Conservation (phyloP, 1,140 invertebrate genomes). For the Apis laboriosa region DNA sequence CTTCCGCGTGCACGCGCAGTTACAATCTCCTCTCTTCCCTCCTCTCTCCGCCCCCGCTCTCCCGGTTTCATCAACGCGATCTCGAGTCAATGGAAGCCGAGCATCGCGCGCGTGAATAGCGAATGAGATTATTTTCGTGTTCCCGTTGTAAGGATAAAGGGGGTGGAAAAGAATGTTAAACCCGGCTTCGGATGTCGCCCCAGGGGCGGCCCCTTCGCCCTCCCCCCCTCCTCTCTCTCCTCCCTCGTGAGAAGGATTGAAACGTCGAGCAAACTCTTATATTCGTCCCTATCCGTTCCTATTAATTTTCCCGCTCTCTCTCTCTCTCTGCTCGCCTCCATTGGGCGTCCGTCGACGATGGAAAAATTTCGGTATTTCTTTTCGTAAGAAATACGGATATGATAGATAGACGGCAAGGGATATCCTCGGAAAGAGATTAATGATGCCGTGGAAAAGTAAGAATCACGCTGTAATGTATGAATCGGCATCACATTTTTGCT, state of each 20-base stretch:
- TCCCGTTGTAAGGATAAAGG: slow-evolving; percentile 7
- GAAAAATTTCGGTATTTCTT: neutral
- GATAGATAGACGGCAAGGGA: no score
- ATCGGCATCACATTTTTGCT: no score
- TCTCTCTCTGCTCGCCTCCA: neutral
- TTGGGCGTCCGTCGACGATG: neutral
- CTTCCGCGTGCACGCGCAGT: slow-evolving; percentile 30
- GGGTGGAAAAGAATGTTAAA: slow-evolving; percentile 3
- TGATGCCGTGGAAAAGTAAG: no score
- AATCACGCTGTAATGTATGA: no score
- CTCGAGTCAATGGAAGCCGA: slow-evolving; percentile 34
- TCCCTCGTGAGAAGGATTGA: slow-evolving; percentile 11
- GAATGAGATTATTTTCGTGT: slow-evolving; percentile 51
- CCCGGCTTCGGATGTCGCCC: neutral
- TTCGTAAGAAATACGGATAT: no score
- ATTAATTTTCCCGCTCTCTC: neutral
- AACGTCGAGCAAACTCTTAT: slow-evolving; percentile 41
- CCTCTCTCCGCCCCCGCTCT: neutral
- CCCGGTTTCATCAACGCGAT: slow-evolving; percentile 13
- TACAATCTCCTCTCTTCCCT: slow-evolving; percentile 14
- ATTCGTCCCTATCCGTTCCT: neutral
- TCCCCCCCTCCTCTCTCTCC: neutral
- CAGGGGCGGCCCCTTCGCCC: neutral
- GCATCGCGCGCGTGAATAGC: slow-evolving; percentile 30
- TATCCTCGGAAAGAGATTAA: no score